Conservation (phyloP, 2,888 invertebrate genomes). For the Cantharis nigra region DNA sequence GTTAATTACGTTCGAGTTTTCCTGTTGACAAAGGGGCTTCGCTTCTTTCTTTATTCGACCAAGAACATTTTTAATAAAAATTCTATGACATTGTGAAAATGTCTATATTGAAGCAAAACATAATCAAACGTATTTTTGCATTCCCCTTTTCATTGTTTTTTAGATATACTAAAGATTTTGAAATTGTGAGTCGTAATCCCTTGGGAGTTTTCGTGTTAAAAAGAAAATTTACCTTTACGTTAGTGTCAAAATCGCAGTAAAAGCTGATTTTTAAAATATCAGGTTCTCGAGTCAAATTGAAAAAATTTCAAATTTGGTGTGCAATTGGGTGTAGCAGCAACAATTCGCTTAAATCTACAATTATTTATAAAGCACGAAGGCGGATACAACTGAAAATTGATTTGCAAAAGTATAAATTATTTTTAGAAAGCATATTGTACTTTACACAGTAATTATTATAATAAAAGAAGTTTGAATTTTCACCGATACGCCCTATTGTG, state of each 20-base stretch:
- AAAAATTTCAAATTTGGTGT: no score
- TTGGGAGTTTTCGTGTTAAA: not conserved
- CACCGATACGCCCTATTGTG: not conserved
- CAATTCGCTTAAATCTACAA: no score
- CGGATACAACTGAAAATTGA: not conserved
- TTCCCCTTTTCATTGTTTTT: not conserved
- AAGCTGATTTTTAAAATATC: not conserved
- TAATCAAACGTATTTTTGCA: not conserved
- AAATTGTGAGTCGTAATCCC: not conserved
- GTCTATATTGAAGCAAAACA: not conserved
- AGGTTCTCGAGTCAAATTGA: no score
- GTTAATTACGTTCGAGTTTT: not conserved
- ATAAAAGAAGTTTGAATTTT: not conserved
- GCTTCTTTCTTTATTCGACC: slow-evolving; percentile 3
- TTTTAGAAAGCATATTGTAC: not conserved
- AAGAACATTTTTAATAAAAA: not conserved
- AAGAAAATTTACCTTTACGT: not conserved
- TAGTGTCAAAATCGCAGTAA: not conserved
- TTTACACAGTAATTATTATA: not conserved
- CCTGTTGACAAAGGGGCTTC: not conserved
- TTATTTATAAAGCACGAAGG: no score
- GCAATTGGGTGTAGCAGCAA: no score
- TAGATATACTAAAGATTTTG: not conserved
- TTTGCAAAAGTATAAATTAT: not conserved
- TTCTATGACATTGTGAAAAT: not conserved